These are phyloP conservation scores for Scolanthus callimorphus DNA, from an alignment of 92 coral and sea anemone genomes.

Conservation along the genomic window DNA sequence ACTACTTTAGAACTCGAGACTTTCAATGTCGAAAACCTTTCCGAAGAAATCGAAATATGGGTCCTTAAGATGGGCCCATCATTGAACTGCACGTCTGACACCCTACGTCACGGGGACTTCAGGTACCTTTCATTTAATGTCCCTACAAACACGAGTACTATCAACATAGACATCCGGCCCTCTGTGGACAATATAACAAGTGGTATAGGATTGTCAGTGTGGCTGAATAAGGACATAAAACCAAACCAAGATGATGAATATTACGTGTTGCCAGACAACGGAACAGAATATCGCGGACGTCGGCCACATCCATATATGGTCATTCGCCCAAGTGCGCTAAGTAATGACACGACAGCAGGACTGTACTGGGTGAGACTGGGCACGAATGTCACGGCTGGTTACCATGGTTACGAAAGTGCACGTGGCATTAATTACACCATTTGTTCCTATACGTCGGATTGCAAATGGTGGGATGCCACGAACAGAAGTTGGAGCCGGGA, in stretches of 20 bases:
- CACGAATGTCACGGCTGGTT: slow-evolving; percentile 15
- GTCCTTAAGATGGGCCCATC: slow-evolving; percentile 27
- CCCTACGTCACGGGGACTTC: slow-evolving; percentile 14
- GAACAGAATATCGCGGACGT: neutral
- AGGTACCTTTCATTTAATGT: slow-evolving; percentile 31
- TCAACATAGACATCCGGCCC: slow-evolving; percentile 36
- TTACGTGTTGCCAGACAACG: slow-evolving; percentile 10
- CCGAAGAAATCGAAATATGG: slow-evolving; percentile 31
- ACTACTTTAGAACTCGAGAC: slow-evolving; percentile 11
- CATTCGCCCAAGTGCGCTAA: slow-evolving; percentile 15
- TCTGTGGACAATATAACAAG: slow-evolving; percentile 1
- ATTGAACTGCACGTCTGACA: slow-evolving; percentile 10
- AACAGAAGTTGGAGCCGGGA: slow-evolving; percentile 25
- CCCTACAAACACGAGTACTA: slow-evolving; percentile 30
- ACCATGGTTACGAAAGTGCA: neutral
- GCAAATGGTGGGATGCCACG: slow-evolving; percentile 35
- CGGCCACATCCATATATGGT: slow-evolving; percentile 5
- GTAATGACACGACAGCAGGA: slow-evolving; percentile 43
- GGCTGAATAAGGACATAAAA: slow-evolving; percentile 24
- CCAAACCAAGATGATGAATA: slow-evolving; percentile 25
- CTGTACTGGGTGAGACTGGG: slow-evolving; percentile 32
- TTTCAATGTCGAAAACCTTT: slow-evolving; percentile 34
- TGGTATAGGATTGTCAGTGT: slow-evolving; percentile 21
- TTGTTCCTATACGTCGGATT: slow-evolving; percentile 45
- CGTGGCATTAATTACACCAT: slow-evolving; percentile 18